Conservation (phyloP, 2,113 vertebrate species). For the Tyto alba region DNA sequence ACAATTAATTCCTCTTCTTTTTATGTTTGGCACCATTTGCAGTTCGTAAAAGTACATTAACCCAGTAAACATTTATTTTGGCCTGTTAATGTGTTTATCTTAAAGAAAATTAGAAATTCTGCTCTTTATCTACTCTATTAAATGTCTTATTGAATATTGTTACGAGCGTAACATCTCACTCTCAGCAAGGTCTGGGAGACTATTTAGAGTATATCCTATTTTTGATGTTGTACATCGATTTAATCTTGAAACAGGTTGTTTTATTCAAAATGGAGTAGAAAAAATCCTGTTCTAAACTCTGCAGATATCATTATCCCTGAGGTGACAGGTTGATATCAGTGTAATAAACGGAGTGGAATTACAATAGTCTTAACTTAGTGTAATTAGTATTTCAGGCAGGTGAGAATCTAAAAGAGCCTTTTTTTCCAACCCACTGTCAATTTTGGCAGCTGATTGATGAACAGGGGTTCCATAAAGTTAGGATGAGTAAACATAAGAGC, state of each 20-base stretch:
- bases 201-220: background rate
- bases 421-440: background rate
- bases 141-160: background rate
- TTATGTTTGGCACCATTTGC: background rate
- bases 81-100: background rate
- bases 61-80: background rate
- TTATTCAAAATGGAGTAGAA: background rate
- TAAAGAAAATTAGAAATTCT: background rate
- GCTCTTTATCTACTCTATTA: background rate
- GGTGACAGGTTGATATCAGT: background rate
- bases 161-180: background rate
- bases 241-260: background rate
- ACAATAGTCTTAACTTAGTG: background rate
- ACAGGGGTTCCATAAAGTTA: background rate
- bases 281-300: background rate
- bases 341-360: background rate
- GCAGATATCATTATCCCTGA: background rate
- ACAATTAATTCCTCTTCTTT: background rate
- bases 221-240: background rate
- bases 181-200: background rate
- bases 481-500: background rate
- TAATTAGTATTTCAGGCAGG: background rate
- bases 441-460: background rate
- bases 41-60: background rate
- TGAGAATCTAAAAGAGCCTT: background rate